A percentile compares a stretch with the other conserved stretches of the same genome.
Conservation (phyloP, 2,888 invertebrate genomes). For the Pyralis farinalis region DNA sequence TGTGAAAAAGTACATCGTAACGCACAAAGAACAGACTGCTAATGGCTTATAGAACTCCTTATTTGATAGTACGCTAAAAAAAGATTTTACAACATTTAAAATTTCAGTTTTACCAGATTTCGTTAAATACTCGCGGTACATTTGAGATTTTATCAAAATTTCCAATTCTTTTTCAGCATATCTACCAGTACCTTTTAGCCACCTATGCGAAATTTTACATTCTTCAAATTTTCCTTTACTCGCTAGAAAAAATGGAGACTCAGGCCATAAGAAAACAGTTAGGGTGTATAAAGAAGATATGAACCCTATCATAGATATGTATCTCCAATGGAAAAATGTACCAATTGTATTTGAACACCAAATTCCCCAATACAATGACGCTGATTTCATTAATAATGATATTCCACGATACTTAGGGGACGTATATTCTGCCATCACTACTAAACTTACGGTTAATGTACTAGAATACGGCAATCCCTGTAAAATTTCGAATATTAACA, state of each 20-base stretch:
- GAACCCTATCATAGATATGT: constrained; percentile 34
- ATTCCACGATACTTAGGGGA: constrained; percentile 44
- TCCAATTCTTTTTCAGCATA: constrained; percentile 34
- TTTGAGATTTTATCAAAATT: constrained; percentile 25
- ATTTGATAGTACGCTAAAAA: constrained; percentile 22
- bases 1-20: constrained; percentile 23
- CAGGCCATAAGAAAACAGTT: constrained; percentile 31
- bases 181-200: constrained; percentile 32
- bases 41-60: constrained; percentile 42
- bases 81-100: too few relatives aligned
- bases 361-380: constrained; percentile 45
- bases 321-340: constrained; percentile 43
- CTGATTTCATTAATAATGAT: constrained; percentile 44
- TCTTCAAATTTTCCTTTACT: constrained; percentile 30
- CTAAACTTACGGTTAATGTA: constrained; percentile 37
- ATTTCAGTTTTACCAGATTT: too few relatives aligned
- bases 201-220: constrained; percentile 28
- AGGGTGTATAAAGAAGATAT: constrained; percentile 26
- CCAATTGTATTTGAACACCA: constrained; percentile 48
- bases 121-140: constrained; percentile 23
- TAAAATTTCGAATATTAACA: constrained; percentile 38
- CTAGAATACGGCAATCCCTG: constrained; percentile 38
- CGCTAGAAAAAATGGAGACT: constrained; percentile 43
- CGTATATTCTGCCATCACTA: constrained; percentile 42
- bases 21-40: constrained; percentile 26